phyloP scores from a whole-genome alignment of 2,113 vertebrate species.

The Pseudonaja textilis region DNA sequence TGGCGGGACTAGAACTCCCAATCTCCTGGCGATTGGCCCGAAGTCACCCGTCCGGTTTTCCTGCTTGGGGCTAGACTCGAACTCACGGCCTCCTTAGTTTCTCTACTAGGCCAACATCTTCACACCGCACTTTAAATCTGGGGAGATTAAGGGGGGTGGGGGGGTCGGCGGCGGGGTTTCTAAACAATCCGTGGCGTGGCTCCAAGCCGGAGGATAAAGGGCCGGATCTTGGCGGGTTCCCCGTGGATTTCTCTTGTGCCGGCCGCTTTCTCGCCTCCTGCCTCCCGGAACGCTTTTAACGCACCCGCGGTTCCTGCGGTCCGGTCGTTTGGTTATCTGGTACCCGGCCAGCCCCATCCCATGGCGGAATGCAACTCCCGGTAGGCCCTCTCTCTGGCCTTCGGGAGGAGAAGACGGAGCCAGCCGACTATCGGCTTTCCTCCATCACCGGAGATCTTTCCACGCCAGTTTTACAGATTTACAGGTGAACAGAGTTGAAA shows the following conservation, averaged over 20 bases:
- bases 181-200: not conserved
- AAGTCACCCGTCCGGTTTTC: not conserved
- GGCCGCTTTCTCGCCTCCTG: not conserved
- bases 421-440: not conserved
- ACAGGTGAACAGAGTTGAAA: no score
- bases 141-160: no score
- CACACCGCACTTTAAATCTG: conserved; percentile 33
- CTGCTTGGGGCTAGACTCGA: not conserved
- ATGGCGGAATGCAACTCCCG: not conserved
- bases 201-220: not conserved
- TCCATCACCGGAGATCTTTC: not conserved
- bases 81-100: not conserved
- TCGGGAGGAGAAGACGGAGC: not conserved
- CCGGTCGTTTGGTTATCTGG: not conserved
- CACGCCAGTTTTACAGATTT: no score
- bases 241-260: not conserved
- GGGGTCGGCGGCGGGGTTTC: conserved; percentile 39
- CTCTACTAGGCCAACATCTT: not conserved
- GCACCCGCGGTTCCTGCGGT: not conserved
- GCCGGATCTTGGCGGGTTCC: not conserved
- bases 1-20: not conserved
- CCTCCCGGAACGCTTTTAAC: not conserved
- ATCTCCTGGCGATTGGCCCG: not conserved
- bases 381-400: not conserved
- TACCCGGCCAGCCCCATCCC: not conserved